Evolutionary conservation across 2,797 vertebrate species (phyloP).

Genomic region (Gymnocypris eckloni): DNA sequence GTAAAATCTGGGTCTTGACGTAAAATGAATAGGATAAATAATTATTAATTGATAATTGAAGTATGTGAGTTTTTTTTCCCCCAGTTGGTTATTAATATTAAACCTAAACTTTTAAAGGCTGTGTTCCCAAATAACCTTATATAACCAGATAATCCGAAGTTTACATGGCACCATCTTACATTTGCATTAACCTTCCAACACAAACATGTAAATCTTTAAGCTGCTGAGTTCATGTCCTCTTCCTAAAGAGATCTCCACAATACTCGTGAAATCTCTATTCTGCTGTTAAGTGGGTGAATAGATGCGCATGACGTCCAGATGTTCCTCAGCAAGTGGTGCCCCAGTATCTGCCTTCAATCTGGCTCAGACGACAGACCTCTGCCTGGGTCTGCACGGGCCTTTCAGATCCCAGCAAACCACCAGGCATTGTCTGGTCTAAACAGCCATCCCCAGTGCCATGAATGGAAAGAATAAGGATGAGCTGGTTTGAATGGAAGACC

Average conservation of each 20-base stretch:
- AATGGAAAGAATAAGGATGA: constrained; percentile 64
- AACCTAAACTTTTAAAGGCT: background rate
- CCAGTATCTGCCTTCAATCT: constrained; percentile 14
- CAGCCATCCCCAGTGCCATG: constrained; percentile 57
- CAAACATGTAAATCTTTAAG: constrained; percentile 36
- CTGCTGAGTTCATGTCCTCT: constrained; percentile 64
- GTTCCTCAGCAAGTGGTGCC: constrained; percentile 51
- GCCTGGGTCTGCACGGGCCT: too few relatives aligned
- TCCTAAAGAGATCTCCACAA: constrained; percentile 59
- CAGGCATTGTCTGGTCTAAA: constrained; percentile 61
- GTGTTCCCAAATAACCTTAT: background rate
- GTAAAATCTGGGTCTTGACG: background rate
- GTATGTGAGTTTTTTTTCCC: background rate
- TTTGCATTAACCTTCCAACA: constrained; percentile 46
- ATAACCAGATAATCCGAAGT: constrained; percentile 18
- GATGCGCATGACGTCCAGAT: constrained; percentile 70
- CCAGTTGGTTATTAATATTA: background rate
- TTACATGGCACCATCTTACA: constrained; percentile 11
- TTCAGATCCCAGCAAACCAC: too few relatives aligned
- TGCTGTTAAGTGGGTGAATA: constrained; percentile 60
- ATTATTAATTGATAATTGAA: background rate
- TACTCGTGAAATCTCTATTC: constrained; percentile 69
- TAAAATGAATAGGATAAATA: background rate
- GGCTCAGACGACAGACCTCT: background rate
- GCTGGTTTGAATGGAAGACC: constrained; percentile 61